Evolutionary conservation across 2,113 vertebrate species (phyloP), one percentile per base, ranked within the genome.

Genomic region (Alexandromys fortis): DNA sequence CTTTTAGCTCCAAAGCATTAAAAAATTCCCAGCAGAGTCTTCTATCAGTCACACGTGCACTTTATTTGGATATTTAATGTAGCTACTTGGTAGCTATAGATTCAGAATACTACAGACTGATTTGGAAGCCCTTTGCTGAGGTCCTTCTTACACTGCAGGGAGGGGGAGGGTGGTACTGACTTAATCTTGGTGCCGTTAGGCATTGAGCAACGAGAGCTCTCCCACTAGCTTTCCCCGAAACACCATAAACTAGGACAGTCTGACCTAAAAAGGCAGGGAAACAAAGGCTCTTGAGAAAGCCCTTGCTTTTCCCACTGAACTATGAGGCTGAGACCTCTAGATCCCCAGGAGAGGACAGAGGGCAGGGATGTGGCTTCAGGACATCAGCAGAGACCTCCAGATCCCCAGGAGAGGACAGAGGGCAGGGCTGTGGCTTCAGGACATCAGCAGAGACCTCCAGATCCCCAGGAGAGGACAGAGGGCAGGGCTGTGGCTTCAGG

Each of bases 291-390:
- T 3, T 4, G 52, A 14, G 45, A 42, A 42, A 33, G n/a, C 19
- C 4, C 0, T 0, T 0, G 65, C n/a, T 2, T 1, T 28, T 63
- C 75, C 58, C 68, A 24, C 2, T 42, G 49, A 3, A 24, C 22
- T 22, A 0, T 4, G 26, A 14, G 0, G 0, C 26, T 14, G 1
- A 13, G 68, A 11, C 65, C 61, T 47, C 78, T 75, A 55, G 2
- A 19, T 3, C 33, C 47, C 47, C 67, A 2, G 3, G 72, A 17
- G 58, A 16, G 76, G 38, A 2, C 1, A 28, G 22, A 65, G 1
- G 11, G 70, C 21, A 26, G 63, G 33, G 42, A 14, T 35, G 0
- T 55, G 52, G 1, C 52, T 1, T 1, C 52, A 55, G 52, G 52
- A 4, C 2, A 55, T 55, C 14, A 55, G 16, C 52, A 55, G 52